phyloP scores from a whole-genome alignment of 2,888 invertebrate genomes.

The Brenthis daphne region DNA sequence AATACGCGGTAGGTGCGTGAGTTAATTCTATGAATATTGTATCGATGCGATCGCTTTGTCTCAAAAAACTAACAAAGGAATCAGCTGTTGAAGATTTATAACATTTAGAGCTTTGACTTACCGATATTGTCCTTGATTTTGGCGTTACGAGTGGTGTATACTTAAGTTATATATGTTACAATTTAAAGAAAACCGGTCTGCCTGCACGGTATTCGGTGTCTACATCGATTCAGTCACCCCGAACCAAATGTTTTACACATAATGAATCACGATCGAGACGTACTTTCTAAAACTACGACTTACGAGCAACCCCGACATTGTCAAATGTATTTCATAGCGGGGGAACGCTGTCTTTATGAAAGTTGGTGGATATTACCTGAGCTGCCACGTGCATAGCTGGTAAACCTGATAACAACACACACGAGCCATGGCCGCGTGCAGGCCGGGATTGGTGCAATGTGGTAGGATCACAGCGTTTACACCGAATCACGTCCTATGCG shows the following conservation, averaged over 20 bases:
- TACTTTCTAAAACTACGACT: conserved; percentile 42
- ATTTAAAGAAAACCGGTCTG: conserved; percentile 74
- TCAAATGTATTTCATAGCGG: no score
- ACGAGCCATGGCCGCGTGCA: conserved; percentile 71
- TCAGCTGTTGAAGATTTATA: conserved; percentile 45
- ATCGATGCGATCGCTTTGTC: conserved; percentile 25
- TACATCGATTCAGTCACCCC: conserved; percentile 70
- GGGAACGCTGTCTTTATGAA: neutral
- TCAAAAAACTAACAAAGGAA: conserved; percentile 42
- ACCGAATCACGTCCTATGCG: conserved; percentile 81
- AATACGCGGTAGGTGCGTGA: conserved; percentile 38
- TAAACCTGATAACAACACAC: conserved; percentile 47
- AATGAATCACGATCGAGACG: conserved; percentile 58
- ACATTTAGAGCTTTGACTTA: conserved; percentile 46
- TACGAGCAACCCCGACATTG: conserved; percentile 7
- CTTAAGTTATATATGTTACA: conserved; percentile 53
- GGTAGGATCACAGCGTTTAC: conserved; percentile 77
- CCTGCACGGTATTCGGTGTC: conserved; percentile 56
- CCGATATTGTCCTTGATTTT: conserved; percentile 57
- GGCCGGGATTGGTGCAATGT: conserved; percentile 83
- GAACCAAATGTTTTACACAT: conserved; percentile 68
- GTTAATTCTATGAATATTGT: conserved; percentile 34
- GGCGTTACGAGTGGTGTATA: conserved; percentile 50
- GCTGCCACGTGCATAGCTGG: conserved; percentile 44
- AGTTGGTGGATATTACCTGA: conserved; percentile 42